A percentile compares a stretch with the other conserved stretches of the same genome.
phyloP scores from a whole-genome alignment of 2,888 invertebrate genomes.

The Agriotes lineatus region DNA sequence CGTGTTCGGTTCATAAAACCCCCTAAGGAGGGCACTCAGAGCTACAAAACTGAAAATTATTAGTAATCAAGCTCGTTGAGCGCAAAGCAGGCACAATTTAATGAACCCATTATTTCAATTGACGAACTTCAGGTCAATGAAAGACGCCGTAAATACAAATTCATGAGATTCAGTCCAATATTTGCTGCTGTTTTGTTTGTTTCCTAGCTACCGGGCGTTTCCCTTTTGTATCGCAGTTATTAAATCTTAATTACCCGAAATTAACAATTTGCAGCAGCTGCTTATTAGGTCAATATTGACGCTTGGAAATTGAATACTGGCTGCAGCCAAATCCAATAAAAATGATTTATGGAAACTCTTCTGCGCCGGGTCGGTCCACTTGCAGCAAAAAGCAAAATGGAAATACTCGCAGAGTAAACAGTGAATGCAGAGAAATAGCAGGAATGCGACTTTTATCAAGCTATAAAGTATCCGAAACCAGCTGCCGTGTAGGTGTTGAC shows the following conservation, averaged over 20 bases:
- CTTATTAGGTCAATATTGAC: constrained; percentile 26
- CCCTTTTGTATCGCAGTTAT: constrained; percentile 12
- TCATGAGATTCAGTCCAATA: constrained; percentile 1
- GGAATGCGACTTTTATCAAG: constrained; percentile 25
- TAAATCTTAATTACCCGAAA: constrained; percentile 18
- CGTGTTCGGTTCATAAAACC: neutral
- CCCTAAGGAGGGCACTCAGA: neutral
- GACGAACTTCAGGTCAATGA: constrained; percentile 4
- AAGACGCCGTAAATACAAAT: constrained; percentile 11
- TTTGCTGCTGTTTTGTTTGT: constrained; percentile 10
- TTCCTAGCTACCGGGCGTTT: neutral
- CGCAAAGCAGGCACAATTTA: constrained; percentile 11
- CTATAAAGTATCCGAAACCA: constrained; percentile 12
- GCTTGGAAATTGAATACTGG: constrained; percentile 14
- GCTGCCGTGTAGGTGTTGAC: constrained; percentile 23
- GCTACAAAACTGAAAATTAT: neutral
- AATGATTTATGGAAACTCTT: neutral
- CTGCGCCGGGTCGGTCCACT: too few species aligned
- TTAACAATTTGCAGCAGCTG: constrained; percentile 21
- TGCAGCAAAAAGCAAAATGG: too few species aligned
- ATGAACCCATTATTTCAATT: constrained; percentile 15
- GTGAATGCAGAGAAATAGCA: neutral
- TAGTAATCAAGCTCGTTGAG: constrained; percentile 11
- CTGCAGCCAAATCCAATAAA: neutral
- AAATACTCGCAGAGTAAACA: too few species aligned